phyloP scores from a whole-genome alignment of 2,888 invertebrate species.

The Neuroscelio doddi region DNA sequence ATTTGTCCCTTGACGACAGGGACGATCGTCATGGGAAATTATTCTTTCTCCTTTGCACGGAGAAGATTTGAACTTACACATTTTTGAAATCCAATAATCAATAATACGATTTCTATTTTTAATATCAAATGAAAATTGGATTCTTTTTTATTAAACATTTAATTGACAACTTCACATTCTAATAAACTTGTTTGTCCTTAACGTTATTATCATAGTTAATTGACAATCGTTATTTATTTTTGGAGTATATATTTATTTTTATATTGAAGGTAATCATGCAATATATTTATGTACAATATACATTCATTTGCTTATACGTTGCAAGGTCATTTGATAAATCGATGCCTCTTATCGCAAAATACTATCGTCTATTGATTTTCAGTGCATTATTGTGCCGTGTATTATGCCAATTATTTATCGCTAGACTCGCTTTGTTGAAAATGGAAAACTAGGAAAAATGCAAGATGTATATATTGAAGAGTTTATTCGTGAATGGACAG shows the following conservation, averaged over 20 bases:
- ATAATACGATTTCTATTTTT: too few relatives aligned
- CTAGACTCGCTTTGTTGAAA: background rate
- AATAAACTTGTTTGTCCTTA: too few relatives aligned
- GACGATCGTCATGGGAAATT: conserved; percentile 7
- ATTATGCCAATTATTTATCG: conserved; percentile 24
- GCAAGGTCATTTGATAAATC: conserved; percentile 33
- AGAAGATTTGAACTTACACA: background rate
- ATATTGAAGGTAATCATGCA: too few relatives aligned
- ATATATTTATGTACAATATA: background rate
- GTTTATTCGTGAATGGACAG: too few relatives aligned
- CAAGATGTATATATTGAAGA: too few relatives aligned
- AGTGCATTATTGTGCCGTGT: conserved; percentile 14
- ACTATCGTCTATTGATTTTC: conserved; percentile 37
- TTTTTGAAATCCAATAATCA: too few relatives aligned
- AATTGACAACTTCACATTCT: too few relatives aligned
- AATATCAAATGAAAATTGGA: too few relatives aligned
- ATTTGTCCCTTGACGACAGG: background rate
- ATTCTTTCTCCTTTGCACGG: background rate
- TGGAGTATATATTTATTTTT: too few relatives aligned
- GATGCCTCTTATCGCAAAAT: conserved; percentile 28
- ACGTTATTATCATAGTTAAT: too few relatives aligned
- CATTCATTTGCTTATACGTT: conserved; percentile 15
- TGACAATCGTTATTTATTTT: too few relatives aligned
- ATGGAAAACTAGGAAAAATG: conserved; percentile 1
- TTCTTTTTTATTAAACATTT: too few relatives aligned